phyloP scores from a whole-genome alignment of 2,113 vertebrate genomes.

The Phylloscopus trochiloides region DNA sequence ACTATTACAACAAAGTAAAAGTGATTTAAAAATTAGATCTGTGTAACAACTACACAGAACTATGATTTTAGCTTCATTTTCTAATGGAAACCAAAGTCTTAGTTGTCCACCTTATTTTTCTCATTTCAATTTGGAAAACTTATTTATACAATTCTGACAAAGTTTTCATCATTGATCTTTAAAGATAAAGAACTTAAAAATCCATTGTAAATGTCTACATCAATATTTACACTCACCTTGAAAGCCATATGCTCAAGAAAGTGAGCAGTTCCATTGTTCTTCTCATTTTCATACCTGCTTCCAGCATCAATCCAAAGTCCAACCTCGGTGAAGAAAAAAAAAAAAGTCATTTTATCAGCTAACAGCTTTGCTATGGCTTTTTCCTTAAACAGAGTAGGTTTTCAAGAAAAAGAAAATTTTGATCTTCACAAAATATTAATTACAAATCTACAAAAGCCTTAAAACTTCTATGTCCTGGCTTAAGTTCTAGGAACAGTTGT shows the following conservation, averaged over 20 bases:
- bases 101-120: not conserved
- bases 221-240: constrained; percentile 79
- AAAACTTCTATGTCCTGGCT: not conserved
- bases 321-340: constrained; percentile 74
- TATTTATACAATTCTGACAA: not conserved
- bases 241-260: constrained; percentile 99
- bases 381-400: not conserved
- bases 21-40: not conserved
- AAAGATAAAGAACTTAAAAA: not conserved
- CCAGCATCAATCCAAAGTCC: constrained; percentile 98
- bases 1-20: not conserved
- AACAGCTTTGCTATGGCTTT: not conserved
- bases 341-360: not conserved
- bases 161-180: not conserved
- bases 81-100: not conserved
- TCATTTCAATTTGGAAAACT: not conserved
- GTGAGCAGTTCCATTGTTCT: constrained; percentile 96
- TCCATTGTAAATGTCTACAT: not conserved
- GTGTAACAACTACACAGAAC: not conserved
- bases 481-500: not conserved
- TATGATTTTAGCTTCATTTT: not conserved
- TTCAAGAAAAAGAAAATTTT: not conserved
- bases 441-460: not conserved
- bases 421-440: not conserved
- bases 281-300: constrained; percentile 95